Evolutionary conservation across 23 tunicate species (phyloP).

Genomic region (Pegea sp.): DNA sequence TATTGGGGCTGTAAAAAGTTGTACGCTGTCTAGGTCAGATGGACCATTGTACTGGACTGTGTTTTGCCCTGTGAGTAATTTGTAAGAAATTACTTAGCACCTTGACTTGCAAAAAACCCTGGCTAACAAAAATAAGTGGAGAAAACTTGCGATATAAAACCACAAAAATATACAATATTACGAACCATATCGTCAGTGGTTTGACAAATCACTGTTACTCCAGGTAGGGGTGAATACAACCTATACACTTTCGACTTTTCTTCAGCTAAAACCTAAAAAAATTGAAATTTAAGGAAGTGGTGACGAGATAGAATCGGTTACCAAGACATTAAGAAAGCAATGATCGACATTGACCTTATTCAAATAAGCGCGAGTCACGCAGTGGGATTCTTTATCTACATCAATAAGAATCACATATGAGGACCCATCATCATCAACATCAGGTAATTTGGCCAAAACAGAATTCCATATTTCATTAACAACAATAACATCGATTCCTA

Average conservation of each 20-base stretch:
- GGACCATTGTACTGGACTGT: slow-evolving; percentile 33
- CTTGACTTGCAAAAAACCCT: no score
- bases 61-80: no score
- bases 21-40: slow-evolving; percentile 39
- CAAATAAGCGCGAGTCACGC: slow-evolving; percentile 18
- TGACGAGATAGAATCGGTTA: background rate
- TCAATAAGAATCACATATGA: slow-evolving; percentile 29
- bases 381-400: background rate
- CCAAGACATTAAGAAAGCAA: slow-evolving; percentile 31
- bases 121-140: background rate
- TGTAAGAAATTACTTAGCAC: no score
- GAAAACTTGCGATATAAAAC: background rate
- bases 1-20: slow-evolving; percentile 32
- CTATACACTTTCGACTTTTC: background rate
- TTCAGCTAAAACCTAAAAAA: background rate
- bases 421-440: slow-evolving; percentile 31
- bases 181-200: background rate
- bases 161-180: background rate
- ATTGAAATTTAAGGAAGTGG: no score
- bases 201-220: background rate
- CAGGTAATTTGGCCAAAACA: slow-evolving; percentile 30
- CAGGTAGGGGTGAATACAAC: slow-evolving; percentile 1
- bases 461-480: no score
- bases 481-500: no score
- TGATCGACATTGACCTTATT: slow-evolving; percentile 31